A percentile compares a stretch with the other conserved stretches of the same genome.
These are phyloP conservation scores for Pongo pygmaeus DNA, from an alignment of 2,113 vertebrate species.

Conservation along the genomic window DNA sequence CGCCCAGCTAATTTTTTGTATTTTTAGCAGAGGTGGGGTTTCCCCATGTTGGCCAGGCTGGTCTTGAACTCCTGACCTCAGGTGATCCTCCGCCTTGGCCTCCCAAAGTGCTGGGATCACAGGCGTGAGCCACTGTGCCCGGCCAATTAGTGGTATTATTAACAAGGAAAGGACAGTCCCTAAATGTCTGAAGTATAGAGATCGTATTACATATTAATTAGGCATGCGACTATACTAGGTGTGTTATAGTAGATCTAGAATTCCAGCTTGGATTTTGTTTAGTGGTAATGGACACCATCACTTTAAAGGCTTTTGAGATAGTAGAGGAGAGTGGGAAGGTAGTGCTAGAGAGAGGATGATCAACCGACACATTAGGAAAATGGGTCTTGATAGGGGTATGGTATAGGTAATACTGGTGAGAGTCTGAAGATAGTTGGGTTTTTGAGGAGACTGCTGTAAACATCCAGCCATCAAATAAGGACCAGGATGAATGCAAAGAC, in stretches of 20 bases:
- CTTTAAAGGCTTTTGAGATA: background rate
- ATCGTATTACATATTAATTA: background rate
- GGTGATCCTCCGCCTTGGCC: too few species aligned
- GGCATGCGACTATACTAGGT: background rate
- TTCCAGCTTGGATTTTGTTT: background rate
- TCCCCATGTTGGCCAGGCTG: too few species aligned
- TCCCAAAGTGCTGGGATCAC: too few species aligned
- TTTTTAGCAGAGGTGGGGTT: too few species aligned
- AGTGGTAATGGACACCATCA: background rate
- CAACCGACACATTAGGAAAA: background rate
- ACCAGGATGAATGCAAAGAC: background rate
- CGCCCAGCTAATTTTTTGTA: too few species aligned
- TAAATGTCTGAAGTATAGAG: background rate
- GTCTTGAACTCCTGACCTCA: too few species aligned
- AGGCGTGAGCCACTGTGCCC: too few species aligned
- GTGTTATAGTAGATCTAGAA: background rate
- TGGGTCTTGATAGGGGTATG: too few species aligned
- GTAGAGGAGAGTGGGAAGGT: background rate
- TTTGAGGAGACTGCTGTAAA: background rate
- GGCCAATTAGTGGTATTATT: background rate
- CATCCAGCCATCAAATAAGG: background rate
- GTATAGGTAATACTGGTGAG: background rate
- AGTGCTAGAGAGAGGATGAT: background rate
- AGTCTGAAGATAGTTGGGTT: background rate
- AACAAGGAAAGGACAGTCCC: background rate